A percentile compares a stretch with the other conserved stretches of the same genome.
These are phyloP conservation scores for Melopsittacus undulatus DNA, from an alignment of 2,797 vertebrate genomes.

Conservation along the genomic window DNA sequence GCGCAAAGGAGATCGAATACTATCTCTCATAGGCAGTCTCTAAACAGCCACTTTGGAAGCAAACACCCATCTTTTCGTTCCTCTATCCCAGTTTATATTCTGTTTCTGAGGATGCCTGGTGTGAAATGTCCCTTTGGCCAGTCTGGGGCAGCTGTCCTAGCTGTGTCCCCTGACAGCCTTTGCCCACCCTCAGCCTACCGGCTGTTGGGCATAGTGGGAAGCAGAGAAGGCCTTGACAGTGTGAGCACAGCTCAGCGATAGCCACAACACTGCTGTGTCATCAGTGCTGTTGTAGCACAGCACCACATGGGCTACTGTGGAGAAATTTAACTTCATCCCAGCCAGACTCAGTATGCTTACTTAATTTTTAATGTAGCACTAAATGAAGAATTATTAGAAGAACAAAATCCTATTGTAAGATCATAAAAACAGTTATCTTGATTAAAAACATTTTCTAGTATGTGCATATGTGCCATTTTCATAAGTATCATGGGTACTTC, in stretches of 20 bases:
- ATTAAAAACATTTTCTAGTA: not conserved
- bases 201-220: not conserved
- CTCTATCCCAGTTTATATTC: not conserved
- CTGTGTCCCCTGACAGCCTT: not conserved
- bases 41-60: not conserved
- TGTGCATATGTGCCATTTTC: not conserved
- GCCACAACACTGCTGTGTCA: not conserved
- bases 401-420: not conserved
- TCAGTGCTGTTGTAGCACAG: not conserved
- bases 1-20: not conserved
- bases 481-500: not conserved
- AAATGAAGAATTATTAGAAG: not conserved
- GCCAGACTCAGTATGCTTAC: not conserved
- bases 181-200: not conserved
- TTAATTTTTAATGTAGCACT: not conserved
- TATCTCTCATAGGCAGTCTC: not conserved
- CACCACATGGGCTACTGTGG: not conserved
- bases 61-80: not conserved
- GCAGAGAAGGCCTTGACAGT: not conserved
- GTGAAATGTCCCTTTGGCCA: not conserved
- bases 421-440: not conserved
- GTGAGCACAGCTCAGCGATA: not conserved
- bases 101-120: accelerated
- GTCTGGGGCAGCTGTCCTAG: not conserved
- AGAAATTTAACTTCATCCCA: not conserved